phyloP scores from a whole-genome alignment of 92 coral and sea anemone species.

The Phenganax marumi region DNA sequence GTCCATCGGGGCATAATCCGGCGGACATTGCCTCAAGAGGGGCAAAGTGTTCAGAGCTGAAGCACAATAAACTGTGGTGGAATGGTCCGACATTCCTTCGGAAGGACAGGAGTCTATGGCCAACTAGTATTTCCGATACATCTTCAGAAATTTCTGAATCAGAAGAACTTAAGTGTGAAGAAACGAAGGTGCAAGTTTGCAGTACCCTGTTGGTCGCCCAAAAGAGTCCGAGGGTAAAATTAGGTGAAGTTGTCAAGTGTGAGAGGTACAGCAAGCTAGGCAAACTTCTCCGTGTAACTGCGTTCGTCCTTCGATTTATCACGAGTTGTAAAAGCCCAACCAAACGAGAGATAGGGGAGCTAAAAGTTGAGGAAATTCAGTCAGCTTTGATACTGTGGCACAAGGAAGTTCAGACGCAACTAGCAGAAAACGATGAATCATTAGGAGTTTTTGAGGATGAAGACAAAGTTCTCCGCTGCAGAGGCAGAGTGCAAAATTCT shows the following conservation, averaged over 20 bases:
- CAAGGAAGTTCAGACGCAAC: slow-evolving; percentile 29
- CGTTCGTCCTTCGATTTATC: slow-evolving; percentile 40
- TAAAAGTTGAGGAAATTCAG: slow-evolving; percentile 15
- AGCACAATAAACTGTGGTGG: slow-evolving; percentile 31
- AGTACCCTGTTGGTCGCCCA: neutral
- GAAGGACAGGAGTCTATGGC: slow-evolving; percentile 19
- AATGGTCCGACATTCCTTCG: slow-evolving; percentile 29
- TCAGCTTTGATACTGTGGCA: slow-evolving; percentile 20
- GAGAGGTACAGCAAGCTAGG: slow-evolving; percentile 36
- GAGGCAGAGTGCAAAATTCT: slow-evolving; percentile 48
- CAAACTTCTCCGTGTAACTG: slow-evolving; percentile 42
- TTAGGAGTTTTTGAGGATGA: slow-evolving; percentile 29
- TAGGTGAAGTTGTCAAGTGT: slow-evolving; percentile 1
- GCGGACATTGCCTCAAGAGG: slow-evolving; percentile 52
- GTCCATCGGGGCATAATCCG: slow-evolving; percentile 47
- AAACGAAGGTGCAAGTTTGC: slow-evolving; percentile 3
- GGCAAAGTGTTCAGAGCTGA: slow-evolving; percentile 33
- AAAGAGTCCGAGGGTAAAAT: slow-evolving; percentile 1
- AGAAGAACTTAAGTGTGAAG: neutral
- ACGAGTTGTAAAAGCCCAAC: slow-evolving; percentile 11
- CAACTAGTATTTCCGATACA: neutral
- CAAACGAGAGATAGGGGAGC: neutral
- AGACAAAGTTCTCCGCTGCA: slow-evolving; percentile 41
- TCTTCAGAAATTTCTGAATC: slow-evolving; percentile 1
- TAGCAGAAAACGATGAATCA: slow-evolving; percentile 29